A percentile compares a stretch with the other conserved stretches of the same genome.
phyloP scores from a whole-genome alignment of 2,888 invertebrate species.

The Acrobasis repandana region DNA sequence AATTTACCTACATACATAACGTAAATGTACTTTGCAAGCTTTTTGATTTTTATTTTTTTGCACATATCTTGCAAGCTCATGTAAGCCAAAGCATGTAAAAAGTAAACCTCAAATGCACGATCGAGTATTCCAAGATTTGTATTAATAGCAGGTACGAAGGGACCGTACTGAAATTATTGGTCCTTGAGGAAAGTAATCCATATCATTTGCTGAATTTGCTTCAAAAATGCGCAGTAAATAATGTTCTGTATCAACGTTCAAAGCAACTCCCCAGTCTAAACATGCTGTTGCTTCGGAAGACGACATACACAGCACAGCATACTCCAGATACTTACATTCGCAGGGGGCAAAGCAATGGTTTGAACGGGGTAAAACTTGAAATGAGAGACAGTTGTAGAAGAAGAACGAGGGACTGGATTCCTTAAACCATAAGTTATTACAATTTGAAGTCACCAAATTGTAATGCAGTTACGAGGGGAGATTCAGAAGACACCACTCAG shows the following conservation, averaged over 20 bases:
- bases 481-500: conserved; percentile 74
- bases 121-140: too few species aligned
- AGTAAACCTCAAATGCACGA: too few species aligned
- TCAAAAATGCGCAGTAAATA: too few species aligned
- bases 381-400: conserved; percentile 63
- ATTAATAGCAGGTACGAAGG: too few species aligned
- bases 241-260: neutral
- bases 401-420: conserved; percentile 79
- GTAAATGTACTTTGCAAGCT: too few species aligned
- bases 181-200: too few species aligned
- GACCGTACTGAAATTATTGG: too few species aligned
- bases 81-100: too few species aligned
- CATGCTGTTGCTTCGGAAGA: conserved; percentile 21
- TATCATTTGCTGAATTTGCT: too few species aligned
- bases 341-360: conserved; percentile 26
- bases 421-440: conserved; percentile 82
- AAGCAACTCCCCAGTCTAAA: conserved; percentile 15
- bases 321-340: conserved; percentile 19
- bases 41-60: too few species aligned
- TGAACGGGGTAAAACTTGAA: conserved; percentile 35
- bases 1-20: too few species aligned
- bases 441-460: conserved; percentile 82
- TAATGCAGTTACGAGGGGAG: conserved; percentile 84
- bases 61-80: too few species aligned
- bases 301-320: conserved; percentile 16